These are phyloP conservation scores for Pollenia griseotomentosa DNA, from an alignment of 2,888 invertebrate genomes.

Conservation along the genomic window DNA sequence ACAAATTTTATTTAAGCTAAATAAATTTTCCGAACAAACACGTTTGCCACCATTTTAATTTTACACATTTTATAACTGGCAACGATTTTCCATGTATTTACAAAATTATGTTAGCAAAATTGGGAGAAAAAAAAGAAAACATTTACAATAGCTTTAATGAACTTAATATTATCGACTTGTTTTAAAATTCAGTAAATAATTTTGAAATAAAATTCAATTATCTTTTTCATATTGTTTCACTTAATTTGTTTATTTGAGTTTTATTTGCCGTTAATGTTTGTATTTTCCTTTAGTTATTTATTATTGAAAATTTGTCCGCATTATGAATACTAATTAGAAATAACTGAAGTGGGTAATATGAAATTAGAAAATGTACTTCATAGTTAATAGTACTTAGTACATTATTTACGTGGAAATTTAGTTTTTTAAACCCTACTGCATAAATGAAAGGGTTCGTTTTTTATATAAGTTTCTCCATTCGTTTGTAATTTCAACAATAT, in stretches of 20 bases:
- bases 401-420: background rate
- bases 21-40: too few relatives aligned
- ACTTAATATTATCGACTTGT: constrained; percentile 38
- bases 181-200: constrained; percentile 24
- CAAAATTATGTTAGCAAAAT: background rate
- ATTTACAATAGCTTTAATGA: constrained; percentile 15
- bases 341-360: background rate
- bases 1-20: too few relatives aligned
- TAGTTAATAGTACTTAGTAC: too few relatives aligned
- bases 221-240: constrained; percentile 36
- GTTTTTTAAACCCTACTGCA: too few relatives aligned
- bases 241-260: constrained; percentile 53
- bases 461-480: too few relatives aligned
- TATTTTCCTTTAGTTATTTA: constrained; percentile 7
- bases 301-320: constrained; percentile 8
- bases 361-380: background rate
- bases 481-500: too few relatives aligned
- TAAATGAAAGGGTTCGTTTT: too few relatives aligned
- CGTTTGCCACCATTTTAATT: too few relatives aligned
- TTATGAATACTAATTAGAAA: constrained; percentile 27
- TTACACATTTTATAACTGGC: too few relatives aligned
- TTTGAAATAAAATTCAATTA: constrained; percentile 55
- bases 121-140: background rate
- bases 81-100: background rate
- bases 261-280: constrained; percentile 26